These are phyloP conservation scores for Drosophila crucigera DNA, from an alignment of 2,888 invertebrate species.

Conservation along the genomic window DNA sequence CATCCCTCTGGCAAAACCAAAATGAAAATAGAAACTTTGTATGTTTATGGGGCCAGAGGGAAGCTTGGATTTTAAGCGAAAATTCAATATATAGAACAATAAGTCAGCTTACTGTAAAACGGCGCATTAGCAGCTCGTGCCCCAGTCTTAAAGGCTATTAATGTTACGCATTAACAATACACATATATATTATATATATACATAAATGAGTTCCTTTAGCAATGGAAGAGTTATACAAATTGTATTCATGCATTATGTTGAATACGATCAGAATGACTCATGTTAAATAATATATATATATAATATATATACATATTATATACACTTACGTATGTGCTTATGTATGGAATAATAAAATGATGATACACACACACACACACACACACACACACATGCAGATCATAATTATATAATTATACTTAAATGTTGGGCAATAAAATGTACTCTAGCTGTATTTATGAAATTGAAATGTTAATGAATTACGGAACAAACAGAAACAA, in stretches of 20 bases:
- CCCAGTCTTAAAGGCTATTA: conserved; percentile 75
- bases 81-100: conserved; percentile 68
- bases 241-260: conserved; percentile 37
- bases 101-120: conserved; percentile 73
- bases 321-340: conserved; percentile 28
- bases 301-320: conserved; percentile 30
- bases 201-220: conserved; percentile 65
- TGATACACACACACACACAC: conserved; percentile 15
- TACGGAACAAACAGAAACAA: conserved; percentile 17
- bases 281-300: conserved; percentile 32
- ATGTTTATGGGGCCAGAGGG: conserved; percentile 19
- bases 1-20: conserved; percentile 18
- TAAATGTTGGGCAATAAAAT: conserved; percentile 77
- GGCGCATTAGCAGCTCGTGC: conserved; percentile 52
- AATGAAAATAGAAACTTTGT: neutral
- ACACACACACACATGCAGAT: conserved; percentile 22
- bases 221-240: conserved; percentile 52
- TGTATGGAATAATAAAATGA: conserved; percentile 35
- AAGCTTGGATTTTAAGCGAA: conserved; percentile 53
- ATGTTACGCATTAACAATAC: conserved; percentile 59
- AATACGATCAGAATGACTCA: conserved; percentile 17
- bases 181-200: conserved; percentile 49
- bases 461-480: conserved; percentile 58
- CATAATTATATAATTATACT: conserved; percentile 54
- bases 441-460: conserved; percentile 63